Conservation (phyloP, 1,140 invertebrate species). For the Dendrolimus kikuchii region DNA sequence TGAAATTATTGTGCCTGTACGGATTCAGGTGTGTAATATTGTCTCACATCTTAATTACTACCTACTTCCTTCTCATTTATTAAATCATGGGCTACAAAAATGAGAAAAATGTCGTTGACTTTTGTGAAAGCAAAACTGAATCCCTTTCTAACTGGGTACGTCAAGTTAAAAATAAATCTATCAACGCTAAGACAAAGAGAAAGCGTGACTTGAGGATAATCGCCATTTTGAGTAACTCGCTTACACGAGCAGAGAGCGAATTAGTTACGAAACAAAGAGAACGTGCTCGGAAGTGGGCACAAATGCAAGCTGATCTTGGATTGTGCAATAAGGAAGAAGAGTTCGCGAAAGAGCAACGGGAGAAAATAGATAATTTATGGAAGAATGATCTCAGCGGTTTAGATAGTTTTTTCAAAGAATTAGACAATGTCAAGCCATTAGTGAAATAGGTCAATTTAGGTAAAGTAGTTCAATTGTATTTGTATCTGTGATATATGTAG, state of each 20-base stretch:
- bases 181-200: constrained; percentile 61
- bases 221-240: constrained; percentile 62
- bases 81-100: constrained; percentile 59
- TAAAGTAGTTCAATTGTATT: constrained; percentile 43
- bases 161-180: constrained; percentile 65
- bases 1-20: constrained; percentile 42
- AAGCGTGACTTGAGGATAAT: constrained; percentile 62
- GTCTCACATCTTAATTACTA: constrained; percentile 48
- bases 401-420: constrained; percentile 67
- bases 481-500: constrained; percentile 69
- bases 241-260: constrained; percentile 53
- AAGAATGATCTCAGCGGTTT: constrained; percentile 68
- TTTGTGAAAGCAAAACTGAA: constrained; percentile 68
- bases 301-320: constrained; percentile 66
- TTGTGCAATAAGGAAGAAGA: constrained; percentile 59
- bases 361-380: constrained; percentile 65
- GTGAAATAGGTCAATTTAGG: constrained; percentile 34
- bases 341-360: constrained; percentile 46
- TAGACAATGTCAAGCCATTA: constrained; percentile 61
- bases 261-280: constrained; percentile 65
- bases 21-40: constrained; percentile 68
- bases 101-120: constrained; percentile 62
- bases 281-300: constrained; percentile 65
- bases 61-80: constrained; percentile 29
- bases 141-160: constrained; percentile 63